Percentiles rank a stretch among this genome's conserved stretches.
Evolutionary conservation across 2,888 invertebrate genomes (phyloP).

Genomic region (Perizoma affinitatum): DNA sequence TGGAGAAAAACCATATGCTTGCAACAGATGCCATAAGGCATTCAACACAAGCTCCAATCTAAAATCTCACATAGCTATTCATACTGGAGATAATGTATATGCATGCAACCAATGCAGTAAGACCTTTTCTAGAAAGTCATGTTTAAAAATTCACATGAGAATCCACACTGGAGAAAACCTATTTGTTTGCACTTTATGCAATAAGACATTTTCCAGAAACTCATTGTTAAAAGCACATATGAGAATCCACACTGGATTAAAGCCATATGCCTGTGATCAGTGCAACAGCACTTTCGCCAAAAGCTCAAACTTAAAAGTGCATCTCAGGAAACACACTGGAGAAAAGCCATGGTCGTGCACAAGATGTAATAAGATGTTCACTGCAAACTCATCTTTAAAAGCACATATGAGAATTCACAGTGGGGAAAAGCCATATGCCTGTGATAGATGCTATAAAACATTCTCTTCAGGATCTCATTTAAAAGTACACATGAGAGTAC

Average conservation of each 20-base stretch:
- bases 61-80: slow-evolving; percentile 14
- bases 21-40: slow-evolving; percentile 9
- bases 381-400: slow-evolving; percentile 11
- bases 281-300: slow-evolving; percentile 12
- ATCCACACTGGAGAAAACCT: slow-evolving; percentile 15
- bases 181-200: slow-evolving; percentile 12
- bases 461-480: slow-evolving; percentile 13
- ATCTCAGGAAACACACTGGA: slow-evolving; percentile 11
- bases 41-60: slow-evolving; percentile 18
- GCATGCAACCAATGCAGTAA: slow-evolving; percentile 13
- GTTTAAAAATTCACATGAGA: slow-evolving; percentile 12
- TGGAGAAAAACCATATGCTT: slow-evolving; percentile 9
- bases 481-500: slow-evolving; percentile 11
- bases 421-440: slow-evolving; percentile 13
- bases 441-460: slow-evolving; percentile 15
- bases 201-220: slow-evolving; percentile 10
- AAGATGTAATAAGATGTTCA: slow-evolving; percentile 10
- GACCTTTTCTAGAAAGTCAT: slow-evolving; percentile 16
- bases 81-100: slow-evolving; percentile 10
- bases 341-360: slow-evolving; percentile 16
- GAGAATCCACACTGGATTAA: slow-evolving; percentile 8
- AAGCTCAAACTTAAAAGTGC: slow-evolving; percentile 6
- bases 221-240: slow-evolving; percentile 15
- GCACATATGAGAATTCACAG: slow-evolving; percentile 15
- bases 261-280: slow-evolving; percentile 13